Evolutionary conservation across 1,140 invertebrate genomes (phyloP), one percentile per base, ranked within the genome.

Genomic region (Vanessa atalanta): DNA sequence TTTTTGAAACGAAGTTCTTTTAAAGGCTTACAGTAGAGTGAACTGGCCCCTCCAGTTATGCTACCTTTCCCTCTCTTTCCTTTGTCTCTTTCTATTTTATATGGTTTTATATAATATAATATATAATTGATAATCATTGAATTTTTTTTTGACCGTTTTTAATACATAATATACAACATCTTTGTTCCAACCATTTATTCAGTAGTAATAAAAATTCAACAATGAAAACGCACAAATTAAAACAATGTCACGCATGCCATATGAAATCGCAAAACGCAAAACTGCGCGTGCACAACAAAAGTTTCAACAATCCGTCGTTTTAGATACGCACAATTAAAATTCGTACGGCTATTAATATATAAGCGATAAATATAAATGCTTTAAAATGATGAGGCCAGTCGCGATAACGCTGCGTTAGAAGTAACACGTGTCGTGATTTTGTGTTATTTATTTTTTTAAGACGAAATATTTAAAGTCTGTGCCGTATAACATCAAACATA

Each of bases 261-360:
- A 12, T n/a, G 48, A n/a, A n/a, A 51, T 43, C 9, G 37, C 48
- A 14, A 51, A 51, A 51, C 48, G 48, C 48, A 51, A 43, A 43
- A 43, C 48, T 14, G 48, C 48, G 48, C 48, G 48, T 51, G 48
- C 48, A 2, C 48, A 51, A 3, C n/a, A 51, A 14, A 51, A 14
- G n/a, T 51, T 15, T 51, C 12, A 51, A n/a, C 14, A 51, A 51
- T 51, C 48, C n/a, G 9, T 9, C 48, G 48, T 51, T 51, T 51
- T 51, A 51, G 48, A 51, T n/a, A 48, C 65, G 65, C 43, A 73
- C 47, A 70, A 63, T 75, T 72, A 69, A 69, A 75, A 70, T 60
- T 37, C 66, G 53, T 48, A 14, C 14, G 67, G 68, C 77, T 79
- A 79, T 79, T 79, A 76, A 72, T 79, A 75, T 43, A 43, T 72